Conservation (phyloP, 2,113 vertebrate genomes). For the Hystrix cristata region DNA sequence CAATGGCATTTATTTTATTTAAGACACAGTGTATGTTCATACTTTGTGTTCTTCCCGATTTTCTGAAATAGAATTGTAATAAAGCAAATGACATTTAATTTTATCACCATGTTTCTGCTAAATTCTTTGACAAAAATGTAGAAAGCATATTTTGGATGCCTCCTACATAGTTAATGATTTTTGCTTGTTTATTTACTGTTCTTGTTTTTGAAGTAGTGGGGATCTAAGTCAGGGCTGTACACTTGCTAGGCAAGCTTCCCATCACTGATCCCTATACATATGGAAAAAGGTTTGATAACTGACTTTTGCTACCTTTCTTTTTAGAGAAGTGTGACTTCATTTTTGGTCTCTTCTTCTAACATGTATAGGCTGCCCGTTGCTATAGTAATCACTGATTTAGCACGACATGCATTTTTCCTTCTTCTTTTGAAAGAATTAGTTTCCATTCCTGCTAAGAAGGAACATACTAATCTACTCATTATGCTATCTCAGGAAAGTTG, state of each 20-base stretch:
- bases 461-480: conserved; percentile 72
- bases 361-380: conserved; percentile 69
- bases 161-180: background rate
- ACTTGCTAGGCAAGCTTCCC: background rate
- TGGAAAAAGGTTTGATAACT: background rate
- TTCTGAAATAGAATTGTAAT: conserved; percentile 22
- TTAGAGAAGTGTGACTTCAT: conserved; percentile 20
- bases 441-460: conserved; percentile 72
- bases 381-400: conserved; percentile 76
- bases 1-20: conserved; percentile 37
- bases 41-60: background rate
- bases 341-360: conserved; percentile 28
- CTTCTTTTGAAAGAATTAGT: conserved; percentile 67
- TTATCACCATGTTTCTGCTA: conserved; percentile 25
- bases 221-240: background rate
- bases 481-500: conserved; percentile 56
- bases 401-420: conserved; percentile 62
- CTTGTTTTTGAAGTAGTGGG: background rate
- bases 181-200: background rate
- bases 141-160: background rate
- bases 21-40: background rate
- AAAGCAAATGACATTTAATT: conserved; percentile 12
- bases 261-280: background rate
- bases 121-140: background rate
- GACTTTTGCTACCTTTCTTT: conserved; percentile 7